Percentiles rank a stretch among this genome's conserved stretches.
These are phyloP conservation scores for Anniella stebbinsi DNA, from an alignment of 2,797 vertebrate species.

Conservation along the genomic window DNA sequence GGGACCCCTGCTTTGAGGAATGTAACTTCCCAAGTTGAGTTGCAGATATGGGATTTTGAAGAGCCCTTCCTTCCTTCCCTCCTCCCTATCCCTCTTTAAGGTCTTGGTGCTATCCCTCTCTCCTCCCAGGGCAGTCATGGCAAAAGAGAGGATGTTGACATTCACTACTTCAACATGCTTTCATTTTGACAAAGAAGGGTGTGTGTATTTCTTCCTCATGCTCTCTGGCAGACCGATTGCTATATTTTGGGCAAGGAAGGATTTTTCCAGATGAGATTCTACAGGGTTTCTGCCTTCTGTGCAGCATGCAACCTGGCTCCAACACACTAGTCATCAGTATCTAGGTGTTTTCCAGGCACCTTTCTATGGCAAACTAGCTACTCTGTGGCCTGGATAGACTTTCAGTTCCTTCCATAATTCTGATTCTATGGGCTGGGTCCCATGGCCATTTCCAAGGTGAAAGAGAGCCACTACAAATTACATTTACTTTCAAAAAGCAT, in stretches of 20 bases:
- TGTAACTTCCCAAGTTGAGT: background rate
- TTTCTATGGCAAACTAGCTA: background rate
- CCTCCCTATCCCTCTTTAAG: background rate
- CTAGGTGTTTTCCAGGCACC: background rate
- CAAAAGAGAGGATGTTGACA: background rate
- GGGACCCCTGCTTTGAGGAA: background rate
- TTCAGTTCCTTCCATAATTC: background rate
- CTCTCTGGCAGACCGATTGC: background rate
- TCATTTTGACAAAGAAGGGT: background rate
- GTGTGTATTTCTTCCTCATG: background rate
- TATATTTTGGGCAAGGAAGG: background rate
- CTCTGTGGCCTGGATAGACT: background rate
- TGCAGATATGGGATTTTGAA: no score
- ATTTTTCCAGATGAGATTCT: background rate
- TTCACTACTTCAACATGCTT: background rate
- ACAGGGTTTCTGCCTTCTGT: background rate
- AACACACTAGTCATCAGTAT: background rate
- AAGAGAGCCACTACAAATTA: background rate
- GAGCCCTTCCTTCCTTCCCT: background rate
- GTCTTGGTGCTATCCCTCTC: background rate
- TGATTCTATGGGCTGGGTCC: background rate
- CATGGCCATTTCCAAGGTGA: background rate
- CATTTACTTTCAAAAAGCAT: background rate
- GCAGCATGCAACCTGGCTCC: background rate
- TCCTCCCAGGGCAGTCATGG: background rate